A percentile compares a stretch with the other conserved stretches of the same genome.
phyloP scores from a whole-genome alignment of 2,113 vertebrate species.

The Corythornis madagascariensis region DNA sequence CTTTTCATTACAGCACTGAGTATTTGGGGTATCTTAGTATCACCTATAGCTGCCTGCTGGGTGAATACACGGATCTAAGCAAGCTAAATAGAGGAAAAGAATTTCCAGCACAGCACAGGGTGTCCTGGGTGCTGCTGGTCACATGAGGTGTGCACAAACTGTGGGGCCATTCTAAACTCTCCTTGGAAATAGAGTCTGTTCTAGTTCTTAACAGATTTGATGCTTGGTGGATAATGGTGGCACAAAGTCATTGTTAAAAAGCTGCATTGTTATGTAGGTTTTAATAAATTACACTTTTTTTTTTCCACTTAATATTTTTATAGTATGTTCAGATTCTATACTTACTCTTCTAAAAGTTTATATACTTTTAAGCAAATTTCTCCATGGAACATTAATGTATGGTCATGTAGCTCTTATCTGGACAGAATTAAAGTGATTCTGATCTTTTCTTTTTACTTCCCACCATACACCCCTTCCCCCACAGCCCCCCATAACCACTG shows the following conservation, averaged over 20 bases:
- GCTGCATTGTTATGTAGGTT: background rate
- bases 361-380: constrained; percentile 14
- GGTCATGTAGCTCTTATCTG: background rate
- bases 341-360: background rate
- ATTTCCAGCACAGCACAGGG: background rate
- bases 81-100: background rate
- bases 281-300: background rate
- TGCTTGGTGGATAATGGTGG: background rate
- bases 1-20: background rate
- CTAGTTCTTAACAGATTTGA: background rate
- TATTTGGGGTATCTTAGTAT: background rate
- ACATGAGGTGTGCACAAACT: fast-evolving
- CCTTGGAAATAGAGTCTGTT: background rate
- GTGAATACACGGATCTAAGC: background rate
- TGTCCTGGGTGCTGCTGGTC: background rate
- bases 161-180: background rate
- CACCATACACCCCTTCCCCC: too few relatives aligned
- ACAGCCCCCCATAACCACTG: background rate
- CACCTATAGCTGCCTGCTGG: background rate
- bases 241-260: background rate
- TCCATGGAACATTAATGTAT: background rate
- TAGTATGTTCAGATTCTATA: background rate
- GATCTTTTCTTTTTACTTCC: background rate
- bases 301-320: background rate
- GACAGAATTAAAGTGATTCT: background rate